phyloP scores from a whole-genome alignment of 2,113 vertebrate species.

The Butorides virescens region DNA sequence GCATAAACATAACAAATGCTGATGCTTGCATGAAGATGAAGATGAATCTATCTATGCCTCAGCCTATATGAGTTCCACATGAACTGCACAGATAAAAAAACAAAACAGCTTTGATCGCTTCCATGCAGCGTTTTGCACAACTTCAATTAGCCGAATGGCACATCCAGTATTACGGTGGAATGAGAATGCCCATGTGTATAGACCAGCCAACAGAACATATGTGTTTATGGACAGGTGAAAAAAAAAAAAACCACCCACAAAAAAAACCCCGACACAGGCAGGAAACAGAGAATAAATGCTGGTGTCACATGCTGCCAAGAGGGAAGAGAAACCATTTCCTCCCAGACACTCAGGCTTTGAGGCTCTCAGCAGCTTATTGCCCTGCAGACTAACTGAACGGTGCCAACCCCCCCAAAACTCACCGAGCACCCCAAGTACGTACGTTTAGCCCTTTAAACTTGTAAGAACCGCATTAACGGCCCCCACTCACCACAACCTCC shows the following conservation, averaged over 20 bases:
- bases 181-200: rapidly evolving
- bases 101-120: background rate
- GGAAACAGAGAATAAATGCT: background rate
- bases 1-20: background rate
- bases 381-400: background rate
- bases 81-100: background rate
- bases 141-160: background rate
- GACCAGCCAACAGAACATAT: background rate
- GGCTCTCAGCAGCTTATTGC: background rate
- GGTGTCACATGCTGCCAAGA: background rate
- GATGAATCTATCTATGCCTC: background rate
- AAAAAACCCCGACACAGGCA: background rate
- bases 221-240: background rate
- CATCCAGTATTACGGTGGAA: background rate
- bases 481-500: constrained; percentile 51
- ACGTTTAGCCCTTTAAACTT: background rate
- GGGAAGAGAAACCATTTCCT: background rate
- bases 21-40: background rate
- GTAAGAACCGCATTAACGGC: background rate
- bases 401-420: background rate
- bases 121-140: background rate
- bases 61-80: background rate
- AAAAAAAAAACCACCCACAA: background rate
- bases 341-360: background rate
- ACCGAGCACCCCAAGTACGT: background rate